phyloP scores from a whole-genome alignment of 1,140 invertebrate genomes.

The Thaumatotibia leucotreta region DNA sequence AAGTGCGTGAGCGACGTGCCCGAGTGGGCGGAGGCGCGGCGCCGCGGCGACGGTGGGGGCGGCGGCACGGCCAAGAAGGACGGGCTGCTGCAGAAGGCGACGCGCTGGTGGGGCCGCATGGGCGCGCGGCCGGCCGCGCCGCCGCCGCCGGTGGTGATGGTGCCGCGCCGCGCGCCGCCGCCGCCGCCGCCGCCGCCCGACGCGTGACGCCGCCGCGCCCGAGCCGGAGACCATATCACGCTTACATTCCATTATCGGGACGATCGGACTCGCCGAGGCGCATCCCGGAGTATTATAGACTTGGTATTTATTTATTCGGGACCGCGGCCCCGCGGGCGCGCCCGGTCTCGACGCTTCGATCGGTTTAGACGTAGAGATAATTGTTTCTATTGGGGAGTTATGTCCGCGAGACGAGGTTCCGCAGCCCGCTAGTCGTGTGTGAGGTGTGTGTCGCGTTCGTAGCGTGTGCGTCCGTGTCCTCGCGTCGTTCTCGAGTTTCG shows the following conservation, averaged over 20 bases:
- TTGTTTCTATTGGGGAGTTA: slow-evolving; percentile 23
- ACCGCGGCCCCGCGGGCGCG: slow-evolving; percentile 30
- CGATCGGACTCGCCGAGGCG: slow-evolving; percentile 52
- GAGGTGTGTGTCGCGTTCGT: slow-evolving; percentile 18
- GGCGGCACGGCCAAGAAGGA: slow-evolving; percentile 59
- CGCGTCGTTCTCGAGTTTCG: slow-evolving; percentile 64
- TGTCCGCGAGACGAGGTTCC: slow-evolving; percentile 14
- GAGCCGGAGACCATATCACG: slow-evolving; percentile 55
- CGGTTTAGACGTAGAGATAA: slow-evolving; percentile 22
- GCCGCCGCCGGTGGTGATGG: slow-evolving; percentile 62
- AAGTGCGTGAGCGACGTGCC: slow-evolving; percentile 76
- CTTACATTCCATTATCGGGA: slow-evolving; percentile 72
- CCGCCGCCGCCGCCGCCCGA: slow-evolving; percentile 54
- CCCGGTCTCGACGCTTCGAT: slow-evolving; percentile 26
- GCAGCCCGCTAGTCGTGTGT: slow-evolving; percentile 22
- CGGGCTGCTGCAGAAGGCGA: slow-evolving; percentile 69
- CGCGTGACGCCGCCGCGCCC: slow-evolving; percentile 41
- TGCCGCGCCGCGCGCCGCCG: slow-evolving; percentile 52
- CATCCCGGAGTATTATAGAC: slow-evolving; percentile 70
- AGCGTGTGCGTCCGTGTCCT: slow-evolving; percentile 54
- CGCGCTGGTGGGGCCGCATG: slow-evolving; percentile 67
- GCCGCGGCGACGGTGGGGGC: slow-evolving; percentile 30
- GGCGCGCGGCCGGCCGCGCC: slow-evolving; percentile 48
- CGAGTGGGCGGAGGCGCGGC: slow-evolving; percentile 60
- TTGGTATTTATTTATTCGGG: slow-evolving; percentile 74